Base-by-base conservation (phyloP, 2,113 vertebrate genomes). In the Emydura subglobosa region DNA sequence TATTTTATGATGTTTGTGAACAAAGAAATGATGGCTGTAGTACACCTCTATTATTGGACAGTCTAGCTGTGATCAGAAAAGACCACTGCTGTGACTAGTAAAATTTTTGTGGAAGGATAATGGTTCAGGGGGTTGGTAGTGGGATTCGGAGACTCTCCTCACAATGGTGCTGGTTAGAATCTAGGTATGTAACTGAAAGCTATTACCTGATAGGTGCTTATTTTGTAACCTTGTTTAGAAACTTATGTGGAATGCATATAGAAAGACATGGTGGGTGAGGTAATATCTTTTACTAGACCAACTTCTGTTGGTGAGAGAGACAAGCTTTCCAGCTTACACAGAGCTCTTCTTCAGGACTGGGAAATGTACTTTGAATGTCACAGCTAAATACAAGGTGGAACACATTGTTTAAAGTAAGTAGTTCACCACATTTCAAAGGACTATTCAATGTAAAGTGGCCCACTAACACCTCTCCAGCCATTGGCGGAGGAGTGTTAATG, bases 1-100 rank as follows among this genome's bases (percentile, higher is more conserved):
- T 72, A 34, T 88, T 95, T 93, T 88, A 85, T 94, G 95, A 85
- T 44, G 68, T 94, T 87, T 92, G 25, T 21, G 86, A 59, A 57
- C 19, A 86, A 16, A 22, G 34, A 90, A 86, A 16, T 91, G 44
- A 17, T 85, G 54, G 7, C 44, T 79, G 6, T 74, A 4, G 59
- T 84, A n/a, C 1, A 42, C 39, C 44, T 7, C 29, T 80, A 24
- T 42, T 82, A 29, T 22, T 29, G 53, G 16, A 44, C 50, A 39
- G 14, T 55, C 16, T 76, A 59, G 10, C 50, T 87, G 6, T 25
- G 11, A 13, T 83, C 50, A 81, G 44, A 78, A 6, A 86, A 61
- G 79, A 39, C 34, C 14, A 16, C 8, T 50, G 3, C 42, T 89
- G 22, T 24, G 79, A 57, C 2, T 17, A 57, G 12, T 65, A 47